These are phyloP conservation scores for Fragum fragum DNA, from an alignment of 2,888 invertebrate species.

Conservation along the genomic window DNA sequence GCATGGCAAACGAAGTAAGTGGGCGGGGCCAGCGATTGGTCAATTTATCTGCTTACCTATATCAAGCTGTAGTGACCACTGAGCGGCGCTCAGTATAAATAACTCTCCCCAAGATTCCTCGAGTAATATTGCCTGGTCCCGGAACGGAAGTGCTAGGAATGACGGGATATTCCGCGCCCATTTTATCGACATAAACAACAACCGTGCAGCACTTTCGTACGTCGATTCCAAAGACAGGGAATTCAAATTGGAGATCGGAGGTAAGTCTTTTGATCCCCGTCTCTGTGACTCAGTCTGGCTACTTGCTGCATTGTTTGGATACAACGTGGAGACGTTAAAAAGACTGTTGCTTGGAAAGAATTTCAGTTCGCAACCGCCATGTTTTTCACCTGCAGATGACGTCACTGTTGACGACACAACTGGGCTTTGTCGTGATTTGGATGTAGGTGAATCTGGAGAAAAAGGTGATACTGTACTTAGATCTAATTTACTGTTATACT, in stretches of 20 bases:
- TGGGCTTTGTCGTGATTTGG: constrained; percentile 42
- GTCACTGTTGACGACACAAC: constrained; percentile 45
- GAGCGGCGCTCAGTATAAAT: constrained; percentile 94
- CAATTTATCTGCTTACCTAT: too few species aligned
- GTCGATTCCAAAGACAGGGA: constrained; percentile 68
- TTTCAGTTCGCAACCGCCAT: constrained; percentile 34
- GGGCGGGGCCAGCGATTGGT: too few species aligned
- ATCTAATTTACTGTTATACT: too few species aligned
- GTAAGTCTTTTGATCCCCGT: not conserved
- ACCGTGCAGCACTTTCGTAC: constrained; percentile 89
- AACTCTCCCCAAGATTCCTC: constrained; percentile 95
- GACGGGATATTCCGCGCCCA: constrained; percentile 94
- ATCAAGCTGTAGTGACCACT: constrained; percentile 92
- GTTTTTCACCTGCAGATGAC: constrained; percentile 32
- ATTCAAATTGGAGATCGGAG: not conserved
- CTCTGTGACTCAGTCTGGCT: not conserved
- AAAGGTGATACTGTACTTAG: too few species aligned
- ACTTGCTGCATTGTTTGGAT: constrained; percentile 21
- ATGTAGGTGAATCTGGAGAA: constrained; percentile 48
- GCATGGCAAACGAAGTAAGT: too few species aligned
- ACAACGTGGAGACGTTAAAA: constrained; percentile 50
- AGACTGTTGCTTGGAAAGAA: constrained; percentile 53
- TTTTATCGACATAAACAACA: constrained; percentile 92
- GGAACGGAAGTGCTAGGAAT: constrained; percentile 91
- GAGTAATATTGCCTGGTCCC: constrained; percentile 92